Conservation (phyloP, 2,888 invertebrate genomes). For the Allophyes oxyacanthae region DNA sequence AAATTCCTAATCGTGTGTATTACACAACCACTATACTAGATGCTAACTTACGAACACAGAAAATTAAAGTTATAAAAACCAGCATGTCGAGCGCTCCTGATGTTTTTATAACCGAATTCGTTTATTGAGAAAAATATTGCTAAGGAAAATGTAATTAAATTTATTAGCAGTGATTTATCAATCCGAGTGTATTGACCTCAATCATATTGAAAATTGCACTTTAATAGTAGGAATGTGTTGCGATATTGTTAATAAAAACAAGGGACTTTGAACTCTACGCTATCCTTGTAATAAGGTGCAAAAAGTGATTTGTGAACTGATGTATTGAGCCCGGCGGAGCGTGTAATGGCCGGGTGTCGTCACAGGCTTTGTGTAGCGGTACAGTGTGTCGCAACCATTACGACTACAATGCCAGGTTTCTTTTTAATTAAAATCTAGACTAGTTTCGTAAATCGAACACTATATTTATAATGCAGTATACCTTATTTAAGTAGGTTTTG, state of each 20-base stretch:
- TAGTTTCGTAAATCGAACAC: conserved; percentile 25
- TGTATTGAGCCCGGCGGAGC: conserved; percentile 57
- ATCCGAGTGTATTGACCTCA: conserved; percentile 41
- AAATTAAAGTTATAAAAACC: too few species aligned
- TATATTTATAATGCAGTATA: background rate
- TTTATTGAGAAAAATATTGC: conserved; percentile 1
- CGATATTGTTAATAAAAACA: conserved; percentile 40
- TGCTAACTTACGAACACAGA: too few species aligned
- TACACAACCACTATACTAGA: too few species aligned
- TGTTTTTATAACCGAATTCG: too few species aligned
- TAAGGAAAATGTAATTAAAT: background rate
- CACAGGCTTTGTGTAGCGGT: conserved; percentile 46
- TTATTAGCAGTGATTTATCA: conserved; percentile 17
- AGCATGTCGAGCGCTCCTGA: too few species aligned
- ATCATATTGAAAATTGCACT: conserved; percentile 49
- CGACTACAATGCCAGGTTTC: conserved; percentile 31
- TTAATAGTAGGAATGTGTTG: conserved; percentile 38
- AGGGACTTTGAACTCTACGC: conserved; percentile 59
- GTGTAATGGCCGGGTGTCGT: conserved; percentile 65
- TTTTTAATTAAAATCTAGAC: conserved; percentile 46
- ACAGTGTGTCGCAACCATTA: conserved; percentile 48
- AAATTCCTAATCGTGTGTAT: too few species aligned
- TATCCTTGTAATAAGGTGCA: conserved; percentile 52
- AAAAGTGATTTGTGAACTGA: conserved; percentile 40
- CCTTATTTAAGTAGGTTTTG: too few species aligned